Evolutionary conservation across 2,888 invertebrate species (phyloP), one percentile per base, ranked within the genome.

Genomic region (Andrena flavipes): DNA sequence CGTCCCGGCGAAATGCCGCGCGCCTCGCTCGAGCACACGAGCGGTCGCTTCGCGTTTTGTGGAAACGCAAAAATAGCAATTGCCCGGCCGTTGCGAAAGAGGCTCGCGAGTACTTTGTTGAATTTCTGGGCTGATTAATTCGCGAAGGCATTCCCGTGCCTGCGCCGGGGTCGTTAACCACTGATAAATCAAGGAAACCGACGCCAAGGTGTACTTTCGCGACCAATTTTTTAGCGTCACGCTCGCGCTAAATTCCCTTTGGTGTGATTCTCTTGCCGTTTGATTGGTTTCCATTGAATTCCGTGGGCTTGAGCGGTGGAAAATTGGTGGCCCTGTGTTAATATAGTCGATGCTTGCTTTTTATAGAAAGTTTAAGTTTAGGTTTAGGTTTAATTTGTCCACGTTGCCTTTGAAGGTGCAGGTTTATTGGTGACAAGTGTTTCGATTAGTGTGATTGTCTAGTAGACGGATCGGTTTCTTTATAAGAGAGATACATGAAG

Each of bases 91-190:
- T 81, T 74, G 84, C 76, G 82, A 87, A 84, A 86, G 65, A 76
- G 74, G 42, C 48, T 63, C 49, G 29, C 70, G 51, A 29, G 56
- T 56, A 75, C 74, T 87, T 79, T 84, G 78, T 83, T 69, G 71
- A 69, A 85, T 76, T 87, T 85, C 82, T 73, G 75, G 73, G 74
- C 82, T 80, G 86, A 86, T 86, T 87, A 85, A 80, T 80, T 70
- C 65, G 84, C 75, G 26, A 54, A 64, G 68, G 76, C 60, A 83
- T 85, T 69, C 79, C 76, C 69, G 62, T 56, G 48, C 42, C 62
- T 35, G 35, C 63, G 48, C 26, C 67, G 75, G 23, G 87, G 83
- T 87, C 88, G 69, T 87, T 87, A 85, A 87, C 75, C 87, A 85
- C 56, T 65, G 83, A 72, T 69, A 87, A 87, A 80, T 83, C 60